These are phyloP conservation scores for Delphinus delphis DNA, from an alignment of 2,113 vertebrate species.

Conservation along the genomic window DNA sequence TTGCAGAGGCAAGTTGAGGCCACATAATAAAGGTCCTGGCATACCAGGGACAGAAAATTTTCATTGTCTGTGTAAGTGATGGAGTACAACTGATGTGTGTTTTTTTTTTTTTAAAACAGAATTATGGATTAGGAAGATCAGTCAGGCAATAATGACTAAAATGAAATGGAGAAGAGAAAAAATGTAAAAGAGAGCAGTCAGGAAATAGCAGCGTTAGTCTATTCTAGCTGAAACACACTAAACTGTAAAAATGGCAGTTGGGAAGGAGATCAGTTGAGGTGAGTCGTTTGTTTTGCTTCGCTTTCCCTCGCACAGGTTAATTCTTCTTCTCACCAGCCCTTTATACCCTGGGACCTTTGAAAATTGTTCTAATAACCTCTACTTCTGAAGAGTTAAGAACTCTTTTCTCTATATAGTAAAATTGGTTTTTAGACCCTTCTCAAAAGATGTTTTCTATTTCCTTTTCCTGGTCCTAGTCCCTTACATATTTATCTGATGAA, in stretches of 20 bases:
- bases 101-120: not conserved
- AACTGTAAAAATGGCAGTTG: not conserved
- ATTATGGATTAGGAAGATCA: not conserved
- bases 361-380: not conserved
- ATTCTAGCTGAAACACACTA: not conserved
- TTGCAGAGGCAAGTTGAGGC: not conserved
- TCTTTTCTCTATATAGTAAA: not conserved
- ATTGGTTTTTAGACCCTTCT: not conserved
- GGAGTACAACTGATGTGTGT: not conserved
- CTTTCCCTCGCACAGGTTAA: not conserved
- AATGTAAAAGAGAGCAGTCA: not conserved
- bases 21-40: not conserved
- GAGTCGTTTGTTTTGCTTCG: not conserved
- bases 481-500: not conserved
- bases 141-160: not conserved
- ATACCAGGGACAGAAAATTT: not conserved
- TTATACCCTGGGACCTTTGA: not conserved
- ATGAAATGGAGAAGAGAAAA: not conserved
- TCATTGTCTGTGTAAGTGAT: not conserved
- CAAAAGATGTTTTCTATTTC: not conserved
- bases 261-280: not conserved
- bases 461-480: not conserved
- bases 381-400: not conserved
- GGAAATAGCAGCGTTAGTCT: not conserved
- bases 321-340: not conserved